Base-by-base conservation (phyloP, 1,140 invertebrate species). In the Anastrepha ludens region DNA sequence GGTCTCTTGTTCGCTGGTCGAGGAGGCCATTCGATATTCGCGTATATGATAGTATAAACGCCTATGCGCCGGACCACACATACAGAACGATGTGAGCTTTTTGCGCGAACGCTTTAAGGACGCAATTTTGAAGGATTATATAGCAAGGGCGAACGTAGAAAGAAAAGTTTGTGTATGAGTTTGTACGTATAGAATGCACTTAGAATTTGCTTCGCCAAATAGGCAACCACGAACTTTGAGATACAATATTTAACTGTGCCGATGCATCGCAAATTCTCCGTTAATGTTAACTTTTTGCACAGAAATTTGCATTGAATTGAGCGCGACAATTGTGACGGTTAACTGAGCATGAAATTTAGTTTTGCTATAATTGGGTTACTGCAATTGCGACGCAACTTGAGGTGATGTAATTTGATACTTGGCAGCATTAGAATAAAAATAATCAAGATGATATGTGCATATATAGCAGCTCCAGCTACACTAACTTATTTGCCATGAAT, bases 1-100 rank as follows among this genome's bases (percentile, higher is more conserved):
- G 87, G 91, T 92, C 39, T 92, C 91, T 64, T 91, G 88, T 87
- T 92, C 91, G 74, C 91, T 91, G 13, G 88, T 89, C 2, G 91
- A 92, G 50, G 91, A 92, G 44, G 91, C 89, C 91, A 92, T 91
- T n/a, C 91, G 91, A 17, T 90, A 91, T 90, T 91, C 91, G 2
- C 90, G 91, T 55, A 91, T 91, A 81, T 92, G 91, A 87, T 92
- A 92, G 88, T 90, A 92, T 86, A 91, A 90, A 86, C 91, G 89
- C 81, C 90, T 89, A 67, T 89, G 89, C 90, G 91, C 89, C 29
- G 91, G 90, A 87, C 91, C 90, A 88, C 91, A 93, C 90, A 93
- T 91, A 87, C 91, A 92, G 86, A 93, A 91, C 62, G 91, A 92
- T 87, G 91, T 93, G 62, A 91, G 90, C 88, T 91, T 88, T 88